Evolutionary conservation across 2,113 vertebrate genomes (phyloP).

Genomic region (Odontophorus gujanensis): DNA sequence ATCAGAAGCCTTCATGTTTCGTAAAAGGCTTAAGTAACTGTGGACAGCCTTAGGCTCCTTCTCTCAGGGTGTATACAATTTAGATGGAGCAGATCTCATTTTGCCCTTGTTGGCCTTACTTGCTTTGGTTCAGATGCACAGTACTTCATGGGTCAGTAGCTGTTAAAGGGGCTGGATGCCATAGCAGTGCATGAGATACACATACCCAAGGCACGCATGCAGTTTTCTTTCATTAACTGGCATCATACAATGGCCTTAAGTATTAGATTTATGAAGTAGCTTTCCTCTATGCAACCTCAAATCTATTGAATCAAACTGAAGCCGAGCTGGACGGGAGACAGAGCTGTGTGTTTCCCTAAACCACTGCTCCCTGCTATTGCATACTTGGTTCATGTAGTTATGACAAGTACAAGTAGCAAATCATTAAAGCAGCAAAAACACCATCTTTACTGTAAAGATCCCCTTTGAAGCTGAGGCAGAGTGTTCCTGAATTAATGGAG

Average conservation of each 20-base stretch:
- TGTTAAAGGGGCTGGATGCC: background rate
- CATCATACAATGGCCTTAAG: background rate
- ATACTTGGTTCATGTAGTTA: constrained; percentile 73
- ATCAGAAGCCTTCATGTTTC: rapidly evolving
- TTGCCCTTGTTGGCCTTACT: rapidly evolving
- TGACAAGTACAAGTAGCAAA: constrained; percentile 82
- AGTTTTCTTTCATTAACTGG: background rate
- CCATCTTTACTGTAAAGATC: constrained; percentile 59
- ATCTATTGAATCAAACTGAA: background rate
- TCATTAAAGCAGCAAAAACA: constrained; percentile 75
- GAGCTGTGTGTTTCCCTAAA: background rate
- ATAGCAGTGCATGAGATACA: background rate
- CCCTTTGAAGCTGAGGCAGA: constrained; percentile 79
- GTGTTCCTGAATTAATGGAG: constrained; percentile 83
- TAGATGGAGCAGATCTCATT: rapidly evolving
- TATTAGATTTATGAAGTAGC: background rate
- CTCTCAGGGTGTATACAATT: background rate
- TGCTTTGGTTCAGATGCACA: background rate
- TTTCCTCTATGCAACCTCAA: background rate
- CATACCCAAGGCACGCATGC: rapidly evolving
- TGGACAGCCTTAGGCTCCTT: background rate
- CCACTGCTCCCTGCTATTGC: background rate
- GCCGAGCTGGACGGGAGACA: background rate
- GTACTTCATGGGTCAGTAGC: rapidly evolving
- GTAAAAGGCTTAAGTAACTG: background rate